Base-by-base conservation (phyloP, 2,888 invertebrate species). In the Thalpophila matura region DNA sequence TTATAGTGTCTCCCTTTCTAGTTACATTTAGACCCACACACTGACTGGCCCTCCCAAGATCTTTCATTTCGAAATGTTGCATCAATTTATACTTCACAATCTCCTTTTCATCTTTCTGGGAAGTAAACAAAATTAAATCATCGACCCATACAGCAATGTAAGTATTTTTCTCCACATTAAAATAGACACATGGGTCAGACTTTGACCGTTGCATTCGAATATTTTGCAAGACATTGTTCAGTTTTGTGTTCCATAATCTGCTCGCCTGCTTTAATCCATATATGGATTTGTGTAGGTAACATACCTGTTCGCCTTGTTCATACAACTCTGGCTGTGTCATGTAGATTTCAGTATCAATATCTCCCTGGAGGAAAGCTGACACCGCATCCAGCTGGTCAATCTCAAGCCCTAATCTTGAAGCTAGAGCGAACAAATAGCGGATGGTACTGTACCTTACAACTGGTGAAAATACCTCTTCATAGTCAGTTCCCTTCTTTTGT, bases 331-430 rank as follows among this genome's bases (percentile, higher is more conserved):
- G 75, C 29, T 82, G 77, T 42, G 5, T 9, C 74, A 79, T 80
- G 16, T 75, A 79, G 0, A 80, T 74, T 0, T 77, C 76, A 4
- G 9, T 61, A 10, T 79, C 76, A 18, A 81, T 73, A 3, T 78
- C 63, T 12, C 77, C 79, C 26, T 77, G 75, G 4, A 82, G 61
- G 38, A 82, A 80, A 0, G 79, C 77, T 38, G 26, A 56, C 18
- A 76, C 47, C 3, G 42, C 54, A 54, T 60, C 54, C 42, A 60
- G 27, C 2, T 60, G 53, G n/a, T 53, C 18, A 2, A 60, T 46
- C 16, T 74, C 49, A 3, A 78, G 7, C 1, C 55, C 20, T 60
- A 71, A 46, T 24, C 55, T 67, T 6, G 20, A 18, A 0, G 12
- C 20, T 20, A 38, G 7, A 40, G 12, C 6, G 20, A 40, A 20